Evolutionary conservation across 1,140 invertebrate genomes (phyloP).

Genomic region (Trinorchestia longiramus): DNA sequence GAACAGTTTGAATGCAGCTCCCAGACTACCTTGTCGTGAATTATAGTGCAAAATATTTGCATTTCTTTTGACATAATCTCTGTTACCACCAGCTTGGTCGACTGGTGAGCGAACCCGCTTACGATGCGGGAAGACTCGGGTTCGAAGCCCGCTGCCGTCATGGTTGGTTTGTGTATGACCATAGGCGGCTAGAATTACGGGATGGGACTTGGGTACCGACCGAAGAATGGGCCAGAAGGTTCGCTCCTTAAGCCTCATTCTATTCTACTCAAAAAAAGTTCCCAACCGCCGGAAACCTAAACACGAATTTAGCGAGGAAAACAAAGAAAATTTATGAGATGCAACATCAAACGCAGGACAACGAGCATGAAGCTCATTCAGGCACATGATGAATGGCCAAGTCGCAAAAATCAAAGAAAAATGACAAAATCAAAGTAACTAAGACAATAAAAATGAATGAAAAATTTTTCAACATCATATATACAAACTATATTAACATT

Average conservation of each 20-base stretch:
- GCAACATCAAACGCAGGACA: not conserved
- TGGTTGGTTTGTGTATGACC: too few relatives aligned
- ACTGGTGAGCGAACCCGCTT: too few relatives aligned
- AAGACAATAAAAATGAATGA: not conserved
- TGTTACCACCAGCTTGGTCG: too few relatives aligned
- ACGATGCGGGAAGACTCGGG: too few relatives aligned
- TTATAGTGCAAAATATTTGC: not conserved
- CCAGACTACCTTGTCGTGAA: not conserved
- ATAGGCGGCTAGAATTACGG: too few relatives aligned
- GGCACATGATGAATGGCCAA: not conserved
- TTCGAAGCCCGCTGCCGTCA: too few relatives aligned
- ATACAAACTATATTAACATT: too few relatives aligned
- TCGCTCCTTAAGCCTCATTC: too few relatives aligned
- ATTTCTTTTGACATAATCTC: conserved; percentile 3
- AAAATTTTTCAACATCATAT: not conserved
- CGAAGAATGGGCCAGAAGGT: too few relatives aligned
- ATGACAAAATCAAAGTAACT: not conserved
- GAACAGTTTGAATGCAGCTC: not conserved
- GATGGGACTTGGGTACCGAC: too few relatives aligned
- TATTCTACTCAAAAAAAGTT: not conserved
- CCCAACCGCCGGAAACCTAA: not conserved
- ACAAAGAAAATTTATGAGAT: not conserved
- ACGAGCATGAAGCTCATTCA: not conserved
- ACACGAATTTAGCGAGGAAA: not conserved
- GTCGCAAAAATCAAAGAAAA: not conserved